Conservation (phyloP, 2,888 invertebrate genomes). For the Ophonus ardosiacus region DNA sequence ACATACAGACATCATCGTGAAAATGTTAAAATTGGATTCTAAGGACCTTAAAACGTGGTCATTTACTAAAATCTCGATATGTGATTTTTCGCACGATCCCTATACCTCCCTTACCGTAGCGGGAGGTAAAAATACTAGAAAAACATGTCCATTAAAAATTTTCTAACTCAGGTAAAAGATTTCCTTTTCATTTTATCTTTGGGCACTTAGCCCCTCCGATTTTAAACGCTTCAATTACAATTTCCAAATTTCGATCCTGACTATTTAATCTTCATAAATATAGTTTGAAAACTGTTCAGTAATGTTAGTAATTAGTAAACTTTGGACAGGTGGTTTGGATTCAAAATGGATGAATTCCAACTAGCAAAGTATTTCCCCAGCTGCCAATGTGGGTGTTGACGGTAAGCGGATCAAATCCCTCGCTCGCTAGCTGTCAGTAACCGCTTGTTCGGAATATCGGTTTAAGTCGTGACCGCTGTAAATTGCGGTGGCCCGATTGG, state of each 20-base stretch:
- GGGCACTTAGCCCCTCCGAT: too few relatives aligned
- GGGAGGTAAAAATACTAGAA: too few relatives aligned
- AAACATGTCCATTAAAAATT: too few relatives aligned
- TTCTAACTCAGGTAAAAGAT: too few relatives aligned
- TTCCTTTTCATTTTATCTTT: too few relatives aligned
- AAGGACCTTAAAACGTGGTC: too few relatives aligned
- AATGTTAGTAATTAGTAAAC: neutral
- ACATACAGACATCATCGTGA: too few relatives aligned
- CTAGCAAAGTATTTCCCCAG: conserved; percentile 2
- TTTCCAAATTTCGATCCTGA: neutral
- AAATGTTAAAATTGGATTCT: too few relatives aligned
- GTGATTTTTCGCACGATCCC: too few relatives aligned
- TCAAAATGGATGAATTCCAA: conserved; percentile 46
- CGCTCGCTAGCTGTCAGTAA: conserved; percentile 7
- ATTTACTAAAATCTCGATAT: too few relatives aligned
- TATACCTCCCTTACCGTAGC: too few relatives aligned
- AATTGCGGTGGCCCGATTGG: conserved; percentile 35
- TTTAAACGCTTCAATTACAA: too few relatives aligned
- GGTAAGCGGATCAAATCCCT: conserved; percentile 44
- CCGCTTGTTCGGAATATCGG: conserved; percentile 30
- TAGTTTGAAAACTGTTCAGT: neutral
- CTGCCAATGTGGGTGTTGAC: neutral
- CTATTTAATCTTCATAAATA: neutral
- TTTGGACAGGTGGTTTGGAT: conserved; percentile 27
- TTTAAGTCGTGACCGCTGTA: conserved; percentile 48